Conservation (phyloP, 2,888 invertebrate genomes). For the Dicyrtoma fusca region DNA sequence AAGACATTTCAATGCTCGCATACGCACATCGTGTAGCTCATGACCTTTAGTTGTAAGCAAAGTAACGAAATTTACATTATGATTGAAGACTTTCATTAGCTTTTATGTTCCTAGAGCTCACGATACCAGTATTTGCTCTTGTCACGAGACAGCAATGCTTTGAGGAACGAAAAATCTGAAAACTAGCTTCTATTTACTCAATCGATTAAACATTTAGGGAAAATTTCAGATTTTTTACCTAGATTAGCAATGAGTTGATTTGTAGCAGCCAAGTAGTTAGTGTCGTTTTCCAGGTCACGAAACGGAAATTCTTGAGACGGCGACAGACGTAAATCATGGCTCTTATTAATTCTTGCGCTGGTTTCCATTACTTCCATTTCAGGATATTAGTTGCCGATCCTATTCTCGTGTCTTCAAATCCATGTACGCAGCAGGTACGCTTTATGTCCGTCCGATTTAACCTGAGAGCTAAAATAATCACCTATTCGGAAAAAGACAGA, state of each 20-base stretch:
- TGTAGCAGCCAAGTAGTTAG: conserved; percentile 22
- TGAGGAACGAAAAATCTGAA: neutral
- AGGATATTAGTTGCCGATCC: neutral
- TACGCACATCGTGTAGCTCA: conserved; percentile 49
- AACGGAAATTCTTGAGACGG: conserved; percentile 21
- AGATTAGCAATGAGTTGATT: conserved; percentile 52
- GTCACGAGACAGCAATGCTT: conserved; percentile 15
- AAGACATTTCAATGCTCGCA: conserved; percentile 52
- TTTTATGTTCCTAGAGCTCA: too few species aligned
- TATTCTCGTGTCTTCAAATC: neutral
- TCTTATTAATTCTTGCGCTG: conserved; percentile 14
- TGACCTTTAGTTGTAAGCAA: conserved; percentile 42
- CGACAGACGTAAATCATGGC: neutral
- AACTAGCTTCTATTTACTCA: conserved; percentile 21
- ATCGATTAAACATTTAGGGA: conserved; percentile 37
- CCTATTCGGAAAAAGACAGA: neutral
- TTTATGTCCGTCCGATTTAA: conserved; percentile 6
- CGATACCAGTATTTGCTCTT: conserved; percentile 23
- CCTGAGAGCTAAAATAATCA: neutral
- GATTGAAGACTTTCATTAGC: too few species aligned
- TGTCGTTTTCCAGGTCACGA: conserved; percentile 26
- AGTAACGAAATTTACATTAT: too few species aligned
- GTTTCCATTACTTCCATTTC: conserved; percentile 8
- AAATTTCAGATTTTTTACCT: conserved; percentile 35
- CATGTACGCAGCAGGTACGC: neutral